Base-by-base conservation (phyloP, 2,113 vertebrate genomes). In the Sebastes schlegelii region DNA sequence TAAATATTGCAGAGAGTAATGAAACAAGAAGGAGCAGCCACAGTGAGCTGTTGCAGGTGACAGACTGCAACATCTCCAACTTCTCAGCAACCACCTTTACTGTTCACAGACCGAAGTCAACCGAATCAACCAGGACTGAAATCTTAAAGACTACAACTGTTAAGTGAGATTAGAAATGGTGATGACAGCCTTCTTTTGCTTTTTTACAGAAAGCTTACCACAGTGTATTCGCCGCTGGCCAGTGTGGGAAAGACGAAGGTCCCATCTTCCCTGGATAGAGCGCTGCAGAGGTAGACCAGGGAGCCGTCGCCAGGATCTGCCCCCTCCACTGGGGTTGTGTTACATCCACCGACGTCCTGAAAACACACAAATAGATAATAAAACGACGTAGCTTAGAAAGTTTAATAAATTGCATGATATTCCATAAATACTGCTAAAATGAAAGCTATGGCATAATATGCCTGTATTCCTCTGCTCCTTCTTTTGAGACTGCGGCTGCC, bases 141-240 rank as follows among this genome's bases (percentile, higher is more conserved):
- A 49, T 62, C 11, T 14, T 11, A 4, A 69, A 17, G 48, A 11
- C 4, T 40, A 8, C 26, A 52, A 14, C 45, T 54, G 3, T 17
- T 11, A 2, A 34, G 23, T 19, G 8, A 4, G 6, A 54, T 43
- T 19, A 6, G 57, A 57, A 62, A 72, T 14, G n/a, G 8, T 3
- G 49, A 11, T 3, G 49, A 11, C 2, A 1, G 4, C 48, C 4
- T n/a, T 19, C 4, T 42, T 23, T 5, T 34, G 23, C 8, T 17
- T 43, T 48, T 34, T 13, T 0, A 0, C 26, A 52, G 0, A 43
- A 17, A 71, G 57, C 96, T 92, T 89, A 99, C 98, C 95, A 99
- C 97, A 0, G 96, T 97, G 89, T 99, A 99, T 65, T 94, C 95
- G 34, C 98, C 98, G 23, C 98, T 99, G 4, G 97, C 96, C 85